Percentiles rank a stretch among this genome's conserved stretches.
These are phyloP conservation scores for Bergia puertoricense DNA, from an alignment of 92 coral and sea anemone genomes.

Conservation along the genomic window DNA sequence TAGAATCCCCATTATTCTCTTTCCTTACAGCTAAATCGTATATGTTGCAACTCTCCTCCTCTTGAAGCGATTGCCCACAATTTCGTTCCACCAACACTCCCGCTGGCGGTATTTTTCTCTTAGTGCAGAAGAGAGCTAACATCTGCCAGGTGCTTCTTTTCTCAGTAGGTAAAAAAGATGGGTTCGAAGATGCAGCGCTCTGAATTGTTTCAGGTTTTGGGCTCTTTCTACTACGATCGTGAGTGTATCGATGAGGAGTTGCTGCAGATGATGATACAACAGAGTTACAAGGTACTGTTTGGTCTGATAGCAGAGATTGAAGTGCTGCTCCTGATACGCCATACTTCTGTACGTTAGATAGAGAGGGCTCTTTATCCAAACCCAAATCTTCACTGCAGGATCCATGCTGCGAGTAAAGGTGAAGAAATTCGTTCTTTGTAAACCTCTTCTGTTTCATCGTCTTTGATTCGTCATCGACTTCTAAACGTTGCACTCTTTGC, in stretches of 20 bases:
- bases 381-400: not conserved
- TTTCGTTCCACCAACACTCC: not conserved
- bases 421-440: constrained; percentile 13
- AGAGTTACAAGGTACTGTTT: constrained; percentile 4
- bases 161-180: not conserved
- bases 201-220: not conserved
- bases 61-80: not conserved
- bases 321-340: not conserved
- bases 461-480: not conserved
- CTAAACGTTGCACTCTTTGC: not conserved
- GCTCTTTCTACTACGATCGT: not conserved
- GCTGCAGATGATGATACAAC: not conserved
- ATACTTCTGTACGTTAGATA: not conserved
- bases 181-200: not conserved
- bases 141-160: constrained; percentile 35
- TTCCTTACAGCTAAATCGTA: not conserved
- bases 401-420: constrained; percentile 12
- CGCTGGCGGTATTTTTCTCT: not conserved
- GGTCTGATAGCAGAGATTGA: constrained; percentile 5
- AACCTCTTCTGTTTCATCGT: not conserved
- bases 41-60: not conserved
- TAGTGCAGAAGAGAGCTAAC: constrained; percentile 23
- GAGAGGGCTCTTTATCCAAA: not conserved
- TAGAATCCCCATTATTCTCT: not conserved
- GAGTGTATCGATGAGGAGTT: not conserved